phyloP scores from a whole-genome alignment of 2,113 vertebrate species.

The Atrichornis clamosus region DNA sequence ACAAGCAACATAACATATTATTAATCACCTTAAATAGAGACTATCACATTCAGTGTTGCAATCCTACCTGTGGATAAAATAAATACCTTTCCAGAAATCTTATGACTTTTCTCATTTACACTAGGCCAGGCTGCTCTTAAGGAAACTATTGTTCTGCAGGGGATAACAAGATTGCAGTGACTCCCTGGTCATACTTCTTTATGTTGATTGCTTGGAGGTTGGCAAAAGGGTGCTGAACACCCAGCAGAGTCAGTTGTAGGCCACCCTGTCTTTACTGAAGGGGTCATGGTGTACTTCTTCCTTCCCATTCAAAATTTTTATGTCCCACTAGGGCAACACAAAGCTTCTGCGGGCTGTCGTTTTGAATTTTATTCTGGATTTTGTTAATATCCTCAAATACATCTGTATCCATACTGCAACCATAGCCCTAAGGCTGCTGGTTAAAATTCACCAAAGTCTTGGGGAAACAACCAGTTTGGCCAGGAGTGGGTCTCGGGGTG shows the following conservation, averaged over 20 bases:
- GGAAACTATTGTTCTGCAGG: background rate
- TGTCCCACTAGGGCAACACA: background rate
- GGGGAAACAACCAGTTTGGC: background rate
- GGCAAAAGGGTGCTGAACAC: background rate
- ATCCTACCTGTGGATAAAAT: constrained; percentile 23
- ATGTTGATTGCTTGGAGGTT: background rate
- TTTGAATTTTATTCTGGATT: background rate
- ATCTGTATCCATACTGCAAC: background rate
- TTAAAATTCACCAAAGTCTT: background rate
- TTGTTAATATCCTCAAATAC: background rate
- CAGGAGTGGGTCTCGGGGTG: background rate
- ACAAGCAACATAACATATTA: constrained; percentile 20
- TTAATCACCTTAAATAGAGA: constrained; percentile 44
- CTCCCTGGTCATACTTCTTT: background rate
- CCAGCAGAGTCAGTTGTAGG: background rate
- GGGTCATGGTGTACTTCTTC: background rate
- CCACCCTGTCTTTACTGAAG: background rate
- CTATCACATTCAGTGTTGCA: constrained; percentile 1
- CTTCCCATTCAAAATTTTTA: background rate
- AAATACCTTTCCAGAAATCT: constrained; percentile 32
- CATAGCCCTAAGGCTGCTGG: background rate
- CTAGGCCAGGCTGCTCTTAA: background rate
- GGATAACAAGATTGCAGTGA: background rate
- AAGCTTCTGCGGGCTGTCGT: background rate
- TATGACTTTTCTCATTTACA: background rate